Conservation (phyloP, 2,797 vertebrate species). For the Neomorphus geoffroyi region DNA sequence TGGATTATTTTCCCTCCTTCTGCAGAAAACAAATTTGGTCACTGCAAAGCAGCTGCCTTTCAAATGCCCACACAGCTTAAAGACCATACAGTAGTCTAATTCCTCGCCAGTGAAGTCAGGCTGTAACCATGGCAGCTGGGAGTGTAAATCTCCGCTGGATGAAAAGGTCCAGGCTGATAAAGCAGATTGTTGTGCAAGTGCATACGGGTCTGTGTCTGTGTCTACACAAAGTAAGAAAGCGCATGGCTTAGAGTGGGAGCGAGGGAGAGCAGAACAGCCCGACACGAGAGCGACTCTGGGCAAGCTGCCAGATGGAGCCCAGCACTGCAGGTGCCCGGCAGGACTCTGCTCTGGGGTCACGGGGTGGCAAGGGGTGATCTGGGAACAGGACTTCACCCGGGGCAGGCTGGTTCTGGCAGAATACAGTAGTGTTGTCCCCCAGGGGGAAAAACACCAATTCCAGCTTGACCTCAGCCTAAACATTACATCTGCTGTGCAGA, state of each 20-base stretch:
- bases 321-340: neutral
- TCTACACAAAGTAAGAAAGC: neutral
- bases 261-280: neutral
- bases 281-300: neutral
- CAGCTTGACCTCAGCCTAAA: neutral
- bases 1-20: neutral
- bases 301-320: neutral
- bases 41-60: constrained; percentile 20
- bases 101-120: constrained; percentile 59
- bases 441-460: neutral
- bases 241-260: neutral
- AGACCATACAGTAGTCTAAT: constrained; percentile 38
- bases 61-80: constrained; percentile 8
- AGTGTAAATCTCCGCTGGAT: neutral
- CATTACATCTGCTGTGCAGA: neutral
- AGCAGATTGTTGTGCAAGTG: neutral
- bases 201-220: neutral
- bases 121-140: constrained; percentile 44
- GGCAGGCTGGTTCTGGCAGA: neutral
- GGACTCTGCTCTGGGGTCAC: neutral
- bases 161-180: neutral
- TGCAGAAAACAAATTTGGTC: neutral
- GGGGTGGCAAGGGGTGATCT: constrained; percentile 6
- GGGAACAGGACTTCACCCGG: neutral
- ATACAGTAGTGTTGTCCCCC: neutral